These are phyloP conservation scores for Hydrozoanthus tunicans DNA, from an alignment of 64 coral and sea anemone species.

Conservation along the genomic window DNA sequence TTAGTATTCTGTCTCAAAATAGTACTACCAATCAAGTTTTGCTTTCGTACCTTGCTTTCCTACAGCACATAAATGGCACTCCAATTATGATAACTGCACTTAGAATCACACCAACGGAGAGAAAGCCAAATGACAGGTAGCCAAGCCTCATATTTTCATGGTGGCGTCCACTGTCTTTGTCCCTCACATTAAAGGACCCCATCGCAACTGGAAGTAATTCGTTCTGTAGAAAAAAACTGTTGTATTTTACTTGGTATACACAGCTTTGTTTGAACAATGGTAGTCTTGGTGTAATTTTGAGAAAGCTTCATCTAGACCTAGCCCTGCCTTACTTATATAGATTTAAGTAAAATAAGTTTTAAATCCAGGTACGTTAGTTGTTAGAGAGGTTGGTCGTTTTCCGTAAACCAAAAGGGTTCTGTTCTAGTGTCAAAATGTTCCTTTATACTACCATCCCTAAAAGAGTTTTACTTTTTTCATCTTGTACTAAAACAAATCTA, in stretches of 20 bases:
- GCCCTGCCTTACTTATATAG: not conserved
- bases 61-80: slow-evolving; percentile 39
- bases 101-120: slow-evolving; percentile 18
- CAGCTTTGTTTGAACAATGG: not conserved
- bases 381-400: no score
- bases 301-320: not conserved
- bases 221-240: not conserved
- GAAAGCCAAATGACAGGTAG: slow-evolving; percentile 14
- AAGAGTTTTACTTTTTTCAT: no score
- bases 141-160: not conserved
- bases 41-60: not conserved
- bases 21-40: not conserved
- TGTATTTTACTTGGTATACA: not conserved
- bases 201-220: not conserved
- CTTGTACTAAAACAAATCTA: no score
- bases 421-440: no score
- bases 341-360: not conserved
- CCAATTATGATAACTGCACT: slow-evolving; percentile 19
- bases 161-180: not conserved
- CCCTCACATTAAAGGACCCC: not conserved
- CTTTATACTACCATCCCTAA: no score
- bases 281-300: not conserved
- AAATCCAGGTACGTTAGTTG: no score
- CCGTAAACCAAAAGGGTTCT: no score
- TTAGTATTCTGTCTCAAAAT: not conserved